Evolutionary conservation across 2,113 vertebrate species (phyloP).

Genomic region (Reinhardtius hippoglossoides): DNA sequence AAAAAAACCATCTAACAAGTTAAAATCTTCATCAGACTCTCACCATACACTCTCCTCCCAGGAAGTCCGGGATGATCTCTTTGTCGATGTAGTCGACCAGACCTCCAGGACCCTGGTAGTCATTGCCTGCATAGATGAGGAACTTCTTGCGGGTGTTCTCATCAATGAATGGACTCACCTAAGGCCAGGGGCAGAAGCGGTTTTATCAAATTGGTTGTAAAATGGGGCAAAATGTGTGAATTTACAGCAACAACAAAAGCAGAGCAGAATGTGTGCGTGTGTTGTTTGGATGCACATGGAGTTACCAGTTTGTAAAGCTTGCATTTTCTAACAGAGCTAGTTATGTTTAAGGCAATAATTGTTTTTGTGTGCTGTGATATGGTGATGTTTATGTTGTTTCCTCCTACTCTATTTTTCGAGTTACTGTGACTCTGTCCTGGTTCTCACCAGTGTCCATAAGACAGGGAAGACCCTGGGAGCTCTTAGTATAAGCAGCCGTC

Average conservation of each 20-base stretch:
- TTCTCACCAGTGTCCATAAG: slow-evolving; percentile 94
- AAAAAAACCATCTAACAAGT: not conserved
- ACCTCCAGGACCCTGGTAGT: slow-evolving; percentile 96
- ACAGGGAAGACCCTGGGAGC: slow-evolving; percentile 96
- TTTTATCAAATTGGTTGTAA: no score
- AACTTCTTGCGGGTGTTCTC: slow-evolving; percentile 98
- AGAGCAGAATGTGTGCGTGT: no score
- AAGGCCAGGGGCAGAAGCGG: not conserved
- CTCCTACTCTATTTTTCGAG: not conserved
- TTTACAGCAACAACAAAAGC: no score
- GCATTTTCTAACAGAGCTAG: not conserved
- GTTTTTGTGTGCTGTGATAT: no score
- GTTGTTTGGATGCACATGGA: no score
- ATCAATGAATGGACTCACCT: slow-evolving; percentile 98
- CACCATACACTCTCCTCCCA: slow-evolving; percentile 97
- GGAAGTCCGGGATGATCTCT: slow-evolving; percentile 96
- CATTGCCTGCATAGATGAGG: slow-evolving; percentile 97
- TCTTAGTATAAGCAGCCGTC: slow-evolving; percentile 91
- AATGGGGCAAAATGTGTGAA: no score
- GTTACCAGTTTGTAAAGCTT: no score
- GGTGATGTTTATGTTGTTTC: not conserved
- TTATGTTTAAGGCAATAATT: not conserved
- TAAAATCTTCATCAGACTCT: slow-evolving; percentile 44
- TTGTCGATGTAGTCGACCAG: slow-evolving; percentile 96
- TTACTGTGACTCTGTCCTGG: not conserved